phyloP scores from a whole-genome alignment of 2,797 vertebrate genomes.

The Sarcoramphus papa region DNA sequence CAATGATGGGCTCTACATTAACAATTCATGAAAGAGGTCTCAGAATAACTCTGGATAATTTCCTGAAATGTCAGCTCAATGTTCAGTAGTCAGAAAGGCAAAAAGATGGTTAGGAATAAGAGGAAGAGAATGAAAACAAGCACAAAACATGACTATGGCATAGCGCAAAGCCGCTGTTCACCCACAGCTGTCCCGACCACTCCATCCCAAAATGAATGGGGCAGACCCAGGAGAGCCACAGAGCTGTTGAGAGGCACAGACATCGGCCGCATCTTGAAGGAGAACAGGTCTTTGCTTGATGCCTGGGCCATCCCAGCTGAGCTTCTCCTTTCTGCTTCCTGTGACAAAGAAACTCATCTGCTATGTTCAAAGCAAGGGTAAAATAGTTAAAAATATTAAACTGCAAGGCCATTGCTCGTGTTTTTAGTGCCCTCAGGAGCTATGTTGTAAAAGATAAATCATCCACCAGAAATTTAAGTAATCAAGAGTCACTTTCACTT shows the following conservation, averaged over 20 bases:
- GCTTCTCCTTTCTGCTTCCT: not conserved
- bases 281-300: not conserved
- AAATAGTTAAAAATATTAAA: conserved; percentile 24
- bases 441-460: conserved; percentile 27
- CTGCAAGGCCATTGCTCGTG: not conserved
- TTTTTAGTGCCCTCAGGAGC: not conserved
- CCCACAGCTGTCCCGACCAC: not conserved
- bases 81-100: conserved; percentile 29
- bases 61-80: conserved; percentile 62
- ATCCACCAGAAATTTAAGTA: conserved; percentile 15
- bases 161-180: not conserved
- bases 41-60: conserved; percentile 66
- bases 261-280: not conserved
- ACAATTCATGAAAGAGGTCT: conserved; percentile 66
- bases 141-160: not conserved
- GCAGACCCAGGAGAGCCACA: not conserved
- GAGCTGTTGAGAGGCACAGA: not conserved
- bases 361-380: not conserved
- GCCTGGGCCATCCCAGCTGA: not conserved
- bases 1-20: conserved; percentile 60
- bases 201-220: not conserved
- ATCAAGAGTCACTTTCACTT: not conserved
- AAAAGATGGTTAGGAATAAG: not conserved
- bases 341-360: not conserved
- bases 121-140: not conserved